Conservation (phyloP, 2,113 vertebrate species). For the Prochilodus magdalenae region DNA sequence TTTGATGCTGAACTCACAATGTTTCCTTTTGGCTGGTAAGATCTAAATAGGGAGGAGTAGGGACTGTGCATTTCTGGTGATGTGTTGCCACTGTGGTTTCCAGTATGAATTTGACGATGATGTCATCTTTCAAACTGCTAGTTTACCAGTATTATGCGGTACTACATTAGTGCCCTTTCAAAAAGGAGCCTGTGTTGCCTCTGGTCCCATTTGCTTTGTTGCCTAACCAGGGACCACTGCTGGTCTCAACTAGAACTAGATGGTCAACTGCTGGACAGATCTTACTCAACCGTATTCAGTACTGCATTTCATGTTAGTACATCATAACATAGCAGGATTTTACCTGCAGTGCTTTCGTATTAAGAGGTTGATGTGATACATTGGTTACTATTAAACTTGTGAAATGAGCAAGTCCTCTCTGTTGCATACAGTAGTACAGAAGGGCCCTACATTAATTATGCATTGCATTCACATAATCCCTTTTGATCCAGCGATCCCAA, state of each 20-base stretch:
- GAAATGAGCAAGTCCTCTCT: conserved; percentile 7
- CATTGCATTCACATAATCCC: conserved; percentile 49
- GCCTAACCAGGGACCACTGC: too few species aligned
- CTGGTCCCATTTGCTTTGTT: too few species aligned
- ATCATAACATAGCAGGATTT: not conserved
- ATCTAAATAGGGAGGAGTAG: too few species aligned
- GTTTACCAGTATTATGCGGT: too few species aligned
- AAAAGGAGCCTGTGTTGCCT: too few species aligned
- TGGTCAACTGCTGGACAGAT: not conserved
- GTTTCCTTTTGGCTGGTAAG: too few species aligned
- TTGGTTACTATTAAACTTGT: conserved; percentile 16
- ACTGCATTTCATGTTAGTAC: not conserved
- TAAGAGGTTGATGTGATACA: not conserved
- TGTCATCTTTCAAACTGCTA: too few species aligned
- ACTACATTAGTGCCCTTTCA: too few species aligned
- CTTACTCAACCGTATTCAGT: not conserved
- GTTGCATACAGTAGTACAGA: conserved; percentile 25
- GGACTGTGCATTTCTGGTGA: too few species aligned
- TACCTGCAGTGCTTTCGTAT: not conserved
- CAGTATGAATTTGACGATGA: too few species aligned
- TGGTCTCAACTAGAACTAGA: not conserved
- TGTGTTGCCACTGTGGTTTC: too few species aligned
- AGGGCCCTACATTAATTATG: conserved; percentile 41
- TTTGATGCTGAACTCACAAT: too few species aligned
- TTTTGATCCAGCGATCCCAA: conserved; percentile 42